Percentiles rank a stretch among this genome's conserved stretches.
These are phyloP conservation scores for Drosophila arizonae DNA, from an alignment of 1,140 invertebrate genomes.

Conservation along the genomic window DNA sequence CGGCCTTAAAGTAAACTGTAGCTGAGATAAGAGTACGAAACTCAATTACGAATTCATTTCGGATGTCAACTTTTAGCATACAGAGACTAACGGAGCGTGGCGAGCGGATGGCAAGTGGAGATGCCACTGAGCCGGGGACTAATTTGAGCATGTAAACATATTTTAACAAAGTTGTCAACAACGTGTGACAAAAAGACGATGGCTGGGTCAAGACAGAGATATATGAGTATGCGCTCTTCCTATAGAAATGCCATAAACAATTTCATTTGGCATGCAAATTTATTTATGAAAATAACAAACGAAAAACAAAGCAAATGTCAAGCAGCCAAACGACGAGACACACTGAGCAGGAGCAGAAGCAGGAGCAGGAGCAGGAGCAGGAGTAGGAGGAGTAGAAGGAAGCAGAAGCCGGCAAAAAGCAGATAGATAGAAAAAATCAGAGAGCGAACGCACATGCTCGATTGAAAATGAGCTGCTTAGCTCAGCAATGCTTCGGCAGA, in stretches of 20 bases:
- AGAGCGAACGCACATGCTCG: conserved; percentile 52
- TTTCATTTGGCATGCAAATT: conserved; percentile 81
- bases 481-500: conserved; percentile 54
- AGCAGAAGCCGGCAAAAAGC: not conserved
- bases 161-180: conserved; percentile 81
- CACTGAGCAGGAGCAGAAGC: no score
- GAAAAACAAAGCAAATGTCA: conserved; percentile 51
- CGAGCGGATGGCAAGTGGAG: conserved; percentile 8
- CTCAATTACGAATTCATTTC: conserved; percentile 82
- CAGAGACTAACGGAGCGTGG: conserved; percentile 49
- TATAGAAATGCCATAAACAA: conserved; percentile 80
- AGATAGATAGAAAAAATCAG: conserved; percentile 62
- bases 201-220: conserved; percentile 42
- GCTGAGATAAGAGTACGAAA: conserved; percentile 58
- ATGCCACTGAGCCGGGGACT: conserved; percentile 44
- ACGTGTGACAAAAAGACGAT: conserved; percentile 61
- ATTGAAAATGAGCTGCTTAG: conserved; percentile 74
- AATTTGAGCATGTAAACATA: conserved; percentile 80
- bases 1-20: conserved; percentile 25
- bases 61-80: conserved; percentile 65
- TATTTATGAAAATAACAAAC: conserved; percentile 80
- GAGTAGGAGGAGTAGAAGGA: not conserved
- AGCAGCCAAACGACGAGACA: not conserved
- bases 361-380: no score
- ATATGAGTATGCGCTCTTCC: conserved; percentile 61